Percentiles rank a stretch among this genome's conserved stretches.
phyloP scores from a whole-genome alignment of 2,797 vertebrate species.

The Enteromius afrohamiltoni region DNA sequence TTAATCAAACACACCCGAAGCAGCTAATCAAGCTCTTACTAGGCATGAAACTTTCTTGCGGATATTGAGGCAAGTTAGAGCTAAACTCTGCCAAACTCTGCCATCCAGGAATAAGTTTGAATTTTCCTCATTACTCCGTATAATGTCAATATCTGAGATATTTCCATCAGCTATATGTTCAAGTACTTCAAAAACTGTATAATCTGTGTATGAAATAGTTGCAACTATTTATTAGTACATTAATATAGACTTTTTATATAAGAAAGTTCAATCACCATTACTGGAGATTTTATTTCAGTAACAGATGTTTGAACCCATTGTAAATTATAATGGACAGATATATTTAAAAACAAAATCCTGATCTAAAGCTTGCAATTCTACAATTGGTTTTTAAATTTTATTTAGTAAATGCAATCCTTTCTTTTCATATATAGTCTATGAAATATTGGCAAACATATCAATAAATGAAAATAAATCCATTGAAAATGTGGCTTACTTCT shows the following conservation, averaged over 20 bases:
- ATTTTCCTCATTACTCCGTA: not conserved
- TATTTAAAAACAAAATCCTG: not conserved
- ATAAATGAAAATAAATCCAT: no score
- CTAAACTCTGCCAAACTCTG: no score
- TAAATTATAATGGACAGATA: not conserved
- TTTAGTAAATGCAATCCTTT: no score
- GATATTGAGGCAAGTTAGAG: no score
- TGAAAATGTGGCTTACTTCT: not conserved
- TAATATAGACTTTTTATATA: not conserved
- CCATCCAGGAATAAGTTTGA: no score
- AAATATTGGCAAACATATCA: no score
- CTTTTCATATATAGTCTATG: no score
- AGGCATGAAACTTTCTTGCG: no score
- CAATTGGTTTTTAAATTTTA: no score
- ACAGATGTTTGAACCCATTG: not conserved
- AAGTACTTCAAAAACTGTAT: not conserved
- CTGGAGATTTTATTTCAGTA: not conserved
- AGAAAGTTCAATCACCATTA: not conserved
- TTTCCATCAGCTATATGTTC: not conserved
- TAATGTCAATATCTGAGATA: slow-evolving; percentile 4
- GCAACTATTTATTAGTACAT: not conserved
- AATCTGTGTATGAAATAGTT: not conserved
- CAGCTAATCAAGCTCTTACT: no score
- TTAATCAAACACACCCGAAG: no score
- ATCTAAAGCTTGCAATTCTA: not conserved